Evolutionary conservation across 2,888 invertebrate species (phyloP).

Genomic region (Linnaemya vulpina): DNA sequence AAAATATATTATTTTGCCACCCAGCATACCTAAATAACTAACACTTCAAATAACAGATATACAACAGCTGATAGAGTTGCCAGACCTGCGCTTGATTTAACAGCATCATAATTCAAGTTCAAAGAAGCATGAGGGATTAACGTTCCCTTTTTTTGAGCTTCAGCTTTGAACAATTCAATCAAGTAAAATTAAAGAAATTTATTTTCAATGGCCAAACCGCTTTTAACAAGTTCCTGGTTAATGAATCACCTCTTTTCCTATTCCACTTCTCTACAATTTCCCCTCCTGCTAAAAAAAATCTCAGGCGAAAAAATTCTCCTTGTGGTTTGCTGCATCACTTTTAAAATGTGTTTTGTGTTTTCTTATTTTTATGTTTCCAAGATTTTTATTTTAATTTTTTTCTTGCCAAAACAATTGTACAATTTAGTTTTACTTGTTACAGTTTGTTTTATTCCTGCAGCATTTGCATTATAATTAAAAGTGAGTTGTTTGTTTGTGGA

Average conservation of each 20-base stretch:
- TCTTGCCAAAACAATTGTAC: conserved; percentile 2
- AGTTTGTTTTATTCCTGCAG: conserved; percentile 24
- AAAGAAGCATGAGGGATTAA: no score
- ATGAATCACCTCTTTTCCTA: neutral
- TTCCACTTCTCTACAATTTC: neutral
- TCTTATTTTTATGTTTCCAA: neutral
- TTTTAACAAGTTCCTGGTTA: no score
- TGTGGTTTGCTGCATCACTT: conserved; percentile 5
- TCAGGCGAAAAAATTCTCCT: neutral
- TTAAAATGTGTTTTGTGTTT: neutral
- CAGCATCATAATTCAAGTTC: no score
- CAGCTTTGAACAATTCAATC: no score
- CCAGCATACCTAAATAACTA: no score
- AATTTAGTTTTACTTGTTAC: conserved; percentile 33
- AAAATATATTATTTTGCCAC: no score
- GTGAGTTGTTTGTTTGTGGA: conserved; percentile 57
- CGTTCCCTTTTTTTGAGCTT: no score
- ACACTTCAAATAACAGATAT: no score
- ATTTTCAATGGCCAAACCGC: no score
- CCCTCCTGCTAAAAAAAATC: conserved; percentile 10
- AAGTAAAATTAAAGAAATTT: no score
- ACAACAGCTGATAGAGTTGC: no score
- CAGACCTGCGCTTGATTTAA: no score
- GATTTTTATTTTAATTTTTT: neutral
- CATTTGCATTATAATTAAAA: conserved; percentile 63